Conservation (phyloP, 1,140 invertebrate genomes). For the Chironomus striatipennis region DNA sequence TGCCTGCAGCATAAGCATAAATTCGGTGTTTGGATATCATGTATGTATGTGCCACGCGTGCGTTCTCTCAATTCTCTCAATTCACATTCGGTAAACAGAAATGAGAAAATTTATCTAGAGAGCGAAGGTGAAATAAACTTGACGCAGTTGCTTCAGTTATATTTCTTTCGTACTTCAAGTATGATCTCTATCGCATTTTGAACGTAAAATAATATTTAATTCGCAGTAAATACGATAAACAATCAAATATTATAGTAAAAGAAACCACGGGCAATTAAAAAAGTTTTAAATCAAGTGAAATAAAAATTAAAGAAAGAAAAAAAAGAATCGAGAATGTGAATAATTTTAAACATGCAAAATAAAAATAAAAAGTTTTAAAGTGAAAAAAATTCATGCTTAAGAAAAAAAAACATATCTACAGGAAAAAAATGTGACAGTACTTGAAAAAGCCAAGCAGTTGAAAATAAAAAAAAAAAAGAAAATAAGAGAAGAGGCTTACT, state of each 20-base stretch:
- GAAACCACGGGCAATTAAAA: too few species aligned
- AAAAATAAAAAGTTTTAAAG: neutral
- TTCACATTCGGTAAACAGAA: neutral
- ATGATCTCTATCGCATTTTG: neutral
- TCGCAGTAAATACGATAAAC: neutral
- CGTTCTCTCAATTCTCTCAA: neutral
- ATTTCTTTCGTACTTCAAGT: neutral
- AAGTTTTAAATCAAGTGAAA: too few species aligned
- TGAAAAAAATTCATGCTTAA: neutral
- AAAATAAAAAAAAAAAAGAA: too few species aligned
- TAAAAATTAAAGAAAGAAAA: neutral
- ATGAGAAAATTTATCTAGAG: neutral
- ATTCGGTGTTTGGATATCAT: neutral
- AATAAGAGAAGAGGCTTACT: too few species aligned
- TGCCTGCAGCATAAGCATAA: neutral
- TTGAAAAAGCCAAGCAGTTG: neutral
- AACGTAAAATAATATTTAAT: neutral
- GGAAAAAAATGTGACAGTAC: neutral
- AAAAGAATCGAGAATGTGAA: neutral
- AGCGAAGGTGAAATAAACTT: neutral
- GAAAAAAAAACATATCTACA: constrained; percentile 1
- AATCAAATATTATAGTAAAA: too few species aligned
- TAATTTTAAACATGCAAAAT: neutral
- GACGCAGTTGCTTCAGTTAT: neutral
- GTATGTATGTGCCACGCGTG: neutral